Percentiles rank a stretch among this genome's conserved stretches.
phyloP scores from a whole-genome alignment of 2,113 vertebrate species.

The Lonchura striata region DNA sequence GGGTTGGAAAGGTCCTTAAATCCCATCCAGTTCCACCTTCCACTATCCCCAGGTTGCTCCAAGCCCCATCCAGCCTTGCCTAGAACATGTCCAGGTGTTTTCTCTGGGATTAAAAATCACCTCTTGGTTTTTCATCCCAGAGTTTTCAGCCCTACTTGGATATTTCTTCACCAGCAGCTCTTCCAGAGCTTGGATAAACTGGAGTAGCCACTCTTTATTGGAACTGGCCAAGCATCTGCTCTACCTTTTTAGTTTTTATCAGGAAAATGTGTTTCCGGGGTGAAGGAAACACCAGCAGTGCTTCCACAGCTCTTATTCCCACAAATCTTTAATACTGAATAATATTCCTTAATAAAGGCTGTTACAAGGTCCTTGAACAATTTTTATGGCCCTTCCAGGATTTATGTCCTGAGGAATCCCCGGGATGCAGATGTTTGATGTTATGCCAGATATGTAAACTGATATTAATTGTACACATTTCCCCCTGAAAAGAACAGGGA shows the following conservation, averaged over 20 bases:
- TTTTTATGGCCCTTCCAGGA: constrained; percentile 27
- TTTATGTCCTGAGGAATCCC: constrained; percentile 42
- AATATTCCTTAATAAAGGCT: constrained; percentile 30
- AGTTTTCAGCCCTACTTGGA: background rate
- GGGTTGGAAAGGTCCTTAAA: background rate
- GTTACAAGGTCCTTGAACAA: constrained; percentile 34
- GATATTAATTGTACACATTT: constrained; percentile 54
- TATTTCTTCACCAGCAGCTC: background rate
- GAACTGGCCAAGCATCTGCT: background rate
- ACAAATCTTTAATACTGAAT: constrained; percentile 23
- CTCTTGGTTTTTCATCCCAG: background rate
- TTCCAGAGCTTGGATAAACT: background rate
- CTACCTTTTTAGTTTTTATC: background rate
- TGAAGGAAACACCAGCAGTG: background rate
- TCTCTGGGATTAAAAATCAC: background rate
- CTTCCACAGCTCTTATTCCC: background rate
- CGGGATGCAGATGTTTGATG: constrained; percentile 11
- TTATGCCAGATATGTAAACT: constrained; percentile 49
- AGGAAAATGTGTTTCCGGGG: background rate
- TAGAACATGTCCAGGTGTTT: background rate
- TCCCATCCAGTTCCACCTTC: background rate
- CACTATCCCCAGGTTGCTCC: background rate
- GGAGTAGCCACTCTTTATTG: background rate
- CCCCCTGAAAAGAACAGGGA: constrained; percentile 3
- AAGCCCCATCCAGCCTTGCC: background rate